A percentile compares a stretch with the other conserved stretches of the same genome.
Conservation (phyloP, 1,140 invertebrate genomes). For the Sycophaga agraensis region DNA sequence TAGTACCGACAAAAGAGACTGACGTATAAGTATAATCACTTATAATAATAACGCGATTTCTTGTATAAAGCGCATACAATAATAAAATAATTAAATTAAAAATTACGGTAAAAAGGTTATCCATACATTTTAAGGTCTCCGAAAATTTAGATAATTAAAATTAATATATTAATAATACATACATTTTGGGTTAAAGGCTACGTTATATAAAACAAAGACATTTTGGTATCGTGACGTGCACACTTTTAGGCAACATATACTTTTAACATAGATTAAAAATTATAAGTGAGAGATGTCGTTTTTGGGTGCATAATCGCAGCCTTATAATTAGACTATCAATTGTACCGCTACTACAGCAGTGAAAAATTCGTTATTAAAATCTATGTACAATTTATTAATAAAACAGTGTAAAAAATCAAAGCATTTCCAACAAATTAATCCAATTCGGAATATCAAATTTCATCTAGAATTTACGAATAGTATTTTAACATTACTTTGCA, state of each 20-base stretch:
- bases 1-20: constrained; percentile 4
- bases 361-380: constrained; percentile 22
- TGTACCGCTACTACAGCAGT: constrained; percentile 18
- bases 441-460: constrained; percentile 4
- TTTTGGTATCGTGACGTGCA: constrained; percentile 28
- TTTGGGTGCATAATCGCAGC: constrained; percentile 20
- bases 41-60: constrained; percentile 13
- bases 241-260: constrained; percentile 20
- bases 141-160: neutral
- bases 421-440: constrained; percentile 18
- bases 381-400: constrained; percentile 23
- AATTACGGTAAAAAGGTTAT: no score
- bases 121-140: neutral
- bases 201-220: constrained; percentile 14
- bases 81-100: constrained; percentile 9
- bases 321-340: constrained; percentile 21
- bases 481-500: neutral
- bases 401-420: constrained; percentile 12
- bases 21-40: constrained; percentile 3
- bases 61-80: constrained; percentile 1
- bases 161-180: constrained; percentile 24
- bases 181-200: constrained; percentile 17
- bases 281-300: constrained; percentile 18
- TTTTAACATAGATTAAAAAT: constrained; percentile 23
- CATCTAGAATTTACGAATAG: no score